Percentiles rank a stretch among this genome's conserved stretches.
phyloP scores from a whole-genome alignment of 2,113 vertebrate genomes.

The Pelecanus crispus region DNA sequence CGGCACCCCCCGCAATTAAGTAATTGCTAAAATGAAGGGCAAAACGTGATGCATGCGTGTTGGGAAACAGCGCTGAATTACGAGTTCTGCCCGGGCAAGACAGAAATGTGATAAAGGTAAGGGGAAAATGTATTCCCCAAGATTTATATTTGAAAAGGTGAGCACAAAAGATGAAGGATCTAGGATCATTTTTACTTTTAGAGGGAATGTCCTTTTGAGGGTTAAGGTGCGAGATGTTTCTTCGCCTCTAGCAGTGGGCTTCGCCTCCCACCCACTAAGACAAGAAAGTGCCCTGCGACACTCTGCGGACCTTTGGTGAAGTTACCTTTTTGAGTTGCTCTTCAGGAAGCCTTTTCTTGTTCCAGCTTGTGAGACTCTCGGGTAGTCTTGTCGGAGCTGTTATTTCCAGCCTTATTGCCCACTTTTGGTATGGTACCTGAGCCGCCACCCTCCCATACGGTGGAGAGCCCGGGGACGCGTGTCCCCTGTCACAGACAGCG shows the following conservation, averaged over 20 bases:
- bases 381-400: conserved; percentile 39
- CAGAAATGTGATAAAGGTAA: background rate
- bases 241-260: conserved; percentile 51
- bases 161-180: conserved; percentile 49
- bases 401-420: conserved; percentile 46
- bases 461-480: background rate
- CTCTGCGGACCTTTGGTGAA: conserved; percentile 33
- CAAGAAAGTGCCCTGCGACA: conserved; percentile 54
- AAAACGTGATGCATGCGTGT: background rate
- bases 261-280: conserved; percentile 57
- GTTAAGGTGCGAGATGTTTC: conserved; percentile 40
- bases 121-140: background rate
- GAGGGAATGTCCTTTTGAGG: conserved; percentile 40
- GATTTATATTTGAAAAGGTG: conserved; percentile 27
- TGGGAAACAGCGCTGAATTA: background rate
- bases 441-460: background rate
- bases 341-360: conserved; percentile 57
- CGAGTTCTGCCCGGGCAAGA: background rate
- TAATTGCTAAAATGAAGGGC: background rate
- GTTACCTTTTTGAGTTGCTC: conserved; percentile 45
- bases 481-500: background rate
- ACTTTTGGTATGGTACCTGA: background rate
- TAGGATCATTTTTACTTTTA: conserved; percentile 13
- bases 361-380: conserved; percentile 34
- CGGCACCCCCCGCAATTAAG: background rate